Conservation (phyloP, 2,888 invertebrate species). For the Bibio marci region DNA sequence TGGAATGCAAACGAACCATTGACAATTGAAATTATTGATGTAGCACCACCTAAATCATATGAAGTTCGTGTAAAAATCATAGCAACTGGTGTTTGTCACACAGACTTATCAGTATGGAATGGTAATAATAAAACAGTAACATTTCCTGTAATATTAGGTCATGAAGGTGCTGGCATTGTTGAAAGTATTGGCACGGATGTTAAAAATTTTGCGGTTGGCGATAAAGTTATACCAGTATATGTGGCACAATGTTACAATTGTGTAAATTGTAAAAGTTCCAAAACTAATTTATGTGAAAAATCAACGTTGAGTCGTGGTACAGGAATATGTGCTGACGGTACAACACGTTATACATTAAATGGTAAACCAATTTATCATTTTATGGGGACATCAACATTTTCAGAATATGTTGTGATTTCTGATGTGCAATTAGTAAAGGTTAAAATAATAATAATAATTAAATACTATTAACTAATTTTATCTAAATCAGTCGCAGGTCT, state of each 20-base stretch:
- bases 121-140: no score
- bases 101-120: no score
- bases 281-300: conserved; percentile 71
- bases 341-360: conserved; percentile 46
- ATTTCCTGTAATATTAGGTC: no score
- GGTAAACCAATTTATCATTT: conserved; percentile 63
- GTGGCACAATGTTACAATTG: conserved; percentile 87
- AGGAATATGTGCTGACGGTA: conserved; percentile 78
- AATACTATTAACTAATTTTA: no score
- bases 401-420: conserved; percentile 75
- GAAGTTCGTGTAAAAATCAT: conserved; percentile 65
- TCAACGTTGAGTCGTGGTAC: conserved; percentile 32
- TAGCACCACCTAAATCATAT: conserved; percentile 74
- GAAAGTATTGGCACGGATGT: conserved; percentile 84
- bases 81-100: conserved; percentile 69
- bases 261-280: conserved; percentile 78
- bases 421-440: conserved; percentile 51
- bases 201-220: conserved; percentile 57
- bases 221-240: conserved; percentile 69
- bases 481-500: no score
- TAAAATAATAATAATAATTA: no score
- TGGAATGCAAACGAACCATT: conserved; percentile 78
- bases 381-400: conserved; percentile 82
- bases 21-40: conserved; percentile 69
- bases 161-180: conserved; percentile 82